Conservation (phyloP, 2,797 vertebrate genomes). For the Pachyuromys duprasi region DNA sequence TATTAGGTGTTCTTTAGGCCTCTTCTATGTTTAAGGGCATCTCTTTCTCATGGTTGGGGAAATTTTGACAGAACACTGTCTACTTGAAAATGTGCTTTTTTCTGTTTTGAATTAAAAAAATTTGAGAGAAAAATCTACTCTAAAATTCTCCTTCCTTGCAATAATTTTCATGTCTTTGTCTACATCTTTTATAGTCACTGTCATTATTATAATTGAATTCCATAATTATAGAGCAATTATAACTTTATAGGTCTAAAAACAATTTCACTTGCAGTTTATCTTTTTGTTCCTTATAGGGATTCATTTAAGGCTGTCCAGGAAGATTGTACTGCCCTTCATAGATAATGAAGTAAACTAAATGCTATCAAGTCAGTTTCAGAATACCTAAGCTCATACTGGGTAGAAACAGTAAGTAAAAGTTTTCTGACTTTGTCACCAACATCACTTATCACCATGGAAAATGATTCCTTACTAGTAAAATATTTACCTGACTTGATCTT, state of each 20-base stretch:
- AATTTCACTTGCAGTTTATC: not conserved
- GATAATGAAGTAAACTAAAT: not conserved
- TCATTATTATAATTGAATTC: conserved; percentile 27
- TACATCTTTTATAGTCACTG: not conserved
- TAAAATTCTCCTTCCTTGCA: not conserved
- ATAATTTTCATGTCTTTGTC: not conserved
- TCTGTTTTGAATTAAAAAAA: not conserved
- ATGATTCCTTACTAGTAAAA: not conserved
- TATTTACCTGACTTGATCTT: not conserved
- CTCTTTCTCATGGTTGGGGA: too few relatives aligned
- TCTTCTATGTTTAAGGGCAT: too few relatives aligned
- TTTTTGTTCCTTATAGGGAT: not conserved
- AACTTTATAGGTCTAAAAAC: not conserved
- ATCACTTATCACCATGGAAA: not conserved
- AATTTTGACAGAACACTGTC: not conserved
- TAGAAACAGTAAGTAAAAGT: not conserved
- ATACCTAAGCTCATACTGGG: not conserved
- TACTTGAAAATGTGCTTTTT: not conserved
- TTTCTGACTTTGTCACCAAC: not conserved
- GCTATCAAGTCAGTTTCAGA: not conserved
- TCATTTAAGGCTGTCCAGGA: not conserved
- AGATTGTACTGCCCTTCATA: not conserved
- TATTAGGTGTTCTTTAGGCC: too few relatives aligned
- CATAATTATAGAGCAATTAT: not conserved
- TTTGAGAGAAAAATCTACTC: not conserved